A percentile compares a stretch with the other conserved stretches of the same genome.
phyloP scores from a whole-genome alignment of 2,888 invertebrate genomes.

The Hypercompe scribonia region DNA sequence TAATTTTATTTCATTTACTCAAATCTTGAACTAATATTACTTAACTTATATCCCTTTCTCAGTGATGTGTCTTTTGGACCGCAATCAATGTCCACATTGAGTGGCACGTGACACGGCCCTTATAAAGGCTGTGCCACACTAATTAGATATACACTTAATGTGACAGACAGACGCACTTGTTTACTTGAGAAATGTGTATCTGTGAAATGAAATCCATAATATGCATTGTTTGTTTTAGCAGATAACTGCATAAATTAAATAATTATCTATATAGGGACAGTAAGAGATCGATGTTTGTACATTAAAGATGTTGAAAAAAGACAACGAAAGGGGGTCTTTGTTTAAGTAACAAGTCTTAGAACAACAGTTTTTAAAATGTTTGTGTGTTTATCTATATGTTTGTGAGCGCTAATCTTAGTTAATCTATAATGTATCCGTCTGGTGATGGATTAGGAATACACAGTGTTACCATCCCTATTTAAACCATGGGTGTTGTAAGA shows the following conservation, averaged over 20 bases:
- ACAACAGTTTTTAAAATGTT: too few relatives aligned
- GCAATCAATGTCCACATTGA: slow-evolving; percentile 82
- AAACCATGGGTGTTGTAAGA: too few relatives aligned
- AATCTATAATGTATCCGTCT: too few relatives aligned
- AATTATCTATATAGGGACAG: too few relatives aligned
- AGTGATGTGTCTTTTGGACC: slow-evolving; percentile 60
- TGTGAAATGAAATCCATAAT: background rate
- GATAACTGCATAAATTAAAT: background rate
- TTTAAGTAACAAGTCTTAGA: too few relatives aligned
- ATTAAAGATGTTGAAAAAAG: too few relatives aligned
- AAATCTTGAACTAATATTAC: slow-evolving; percentile 34
- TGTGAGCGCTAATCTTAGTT: too few relatives aligned
- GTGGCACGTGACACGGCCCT: slow-evolving; percentile 77
- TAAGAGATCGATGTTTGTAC: too few relatives aligned
- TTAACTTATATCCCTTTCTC: slow-evolving; percentile 38
- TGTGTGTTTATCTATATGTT: too few relatives aligned
- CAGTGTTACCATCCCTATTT: too few relatives aligned
- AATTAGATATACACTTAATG: slow-evolving; percentile 64
- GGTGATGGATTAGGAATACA: too few relatives aligned
- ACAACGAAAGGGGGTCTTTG: too few relatives aligned
- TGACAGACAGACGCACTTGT: slow-evolving; percentile 50
- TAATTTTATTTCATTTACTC: background rate
- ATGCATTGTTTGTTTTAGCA: background rate
- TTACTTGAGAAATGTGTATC: slow-evolving; percentile 21
- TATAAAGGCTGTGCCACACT: slow-evolving; percentile 57